phyloP scores from a whole-genome alignment of 2,113 vertebrate species.

The Anarhynchus alexandrinus region DNA sequence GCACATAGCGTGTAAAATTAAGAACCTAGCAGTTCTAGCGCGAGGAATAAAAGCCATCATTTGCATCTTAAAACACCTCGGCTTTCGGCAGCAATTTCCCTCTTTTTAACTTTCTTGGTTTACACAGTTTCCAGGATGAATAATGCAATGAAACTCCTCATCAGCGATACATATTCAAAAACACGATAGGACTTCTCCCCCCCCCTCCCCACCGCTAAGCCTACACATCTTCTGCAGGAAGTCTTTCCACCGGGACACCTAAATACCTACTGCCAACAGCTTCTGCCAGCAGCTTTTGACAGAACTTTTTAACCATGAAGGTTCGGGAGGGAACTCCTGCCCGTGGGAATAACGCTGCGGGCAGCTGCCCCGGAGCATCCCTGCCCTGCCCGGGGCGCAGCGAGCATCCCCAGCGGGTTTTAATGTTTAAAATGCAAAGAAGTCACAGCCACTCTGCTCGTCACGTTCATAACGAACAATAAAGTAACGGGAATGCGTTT shows the following conservation, averaged over 20 bases:
- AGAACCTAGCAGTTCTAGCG: neutral
- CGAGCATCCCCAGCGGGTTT: accelerated
- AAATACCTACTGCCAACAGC: neutral
- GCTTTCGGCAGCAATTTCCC: neutral
- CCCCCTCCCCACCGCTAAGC: neutral
- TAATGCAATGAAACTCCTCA: constrained; percentile 33
- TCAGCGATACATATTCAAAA: neutral
- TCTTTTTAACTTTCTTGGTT: neutral
- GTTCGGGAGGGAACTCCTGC: neutral
- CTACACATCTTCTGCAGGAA: neutral
- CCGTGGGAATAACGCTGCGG: neutral
- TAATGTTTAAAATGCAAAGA: neutral
- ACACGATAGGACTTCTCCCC: neutral
- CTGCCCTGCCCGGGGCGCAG: neutral
- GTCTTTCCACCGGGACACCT: neutral
- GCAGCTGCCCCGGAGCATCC: neutral
- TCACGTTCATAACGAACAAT: accelerated
- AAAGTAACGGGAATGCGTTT: neutral
- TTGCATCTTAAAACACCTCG: neutral
- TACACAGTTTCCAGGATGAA: constrained; percentile 30
- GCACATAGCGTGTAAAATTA: neutral
- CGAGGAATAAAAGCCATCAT: neutral
- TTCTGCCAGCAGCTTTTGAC: neutral
- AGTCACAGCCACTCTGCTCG: neutral
- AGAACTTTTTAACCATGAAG: neutral